Evolutionary conservation across 2,888 invertebrate genomes (phyloP).

Genomic region (Melangyna quadrimaculata): DNA sequence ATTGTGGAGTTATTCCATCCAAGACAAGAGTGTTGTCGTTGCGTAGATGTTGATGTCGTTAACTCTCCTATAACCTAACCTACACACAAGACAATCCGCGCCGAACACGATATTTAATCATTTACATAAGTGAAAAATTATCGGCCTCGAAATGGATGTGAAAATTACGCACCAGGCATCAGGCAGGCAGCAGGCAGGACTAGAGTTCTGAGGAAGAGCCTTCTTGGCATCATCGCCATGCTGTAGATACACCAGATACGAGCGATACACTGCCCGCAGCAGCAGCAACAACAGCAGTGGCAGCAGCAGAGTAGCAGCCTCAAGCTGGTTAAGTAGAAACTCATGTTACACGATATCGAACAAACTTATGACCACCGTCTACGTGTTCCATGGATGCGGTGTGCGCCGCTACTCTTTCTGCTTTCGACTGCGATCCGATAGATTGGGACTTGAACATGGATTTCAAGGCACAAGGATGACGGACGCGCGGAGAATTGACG

Average conservation of each 20-base stretch:
- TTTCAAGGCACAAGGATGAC: constrained; percentile 7
- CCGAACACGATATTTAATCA: constrained; percentile 72
- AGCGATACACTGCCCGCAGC: constrained; percentile 61
- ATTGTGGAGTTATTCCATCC: constrained; percentile 22
- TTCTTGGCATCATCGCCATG: constrained; percentile 43
- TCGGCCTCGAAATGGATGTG: constrained; percentile 69
- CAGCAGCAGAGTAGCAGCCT: constrained; percentile 23
- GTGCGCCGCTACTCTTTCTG: constrained; percentile 61
- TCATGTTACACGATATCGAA: constrained; percentile 77
- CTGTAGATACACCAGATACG: constrained; percentile 64
- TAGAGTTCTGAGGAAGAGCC: constrained; percentile 47
- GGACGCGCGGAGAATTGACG: constrained; percentile 16
- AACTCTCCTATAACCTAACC: constrained; percentile 65
- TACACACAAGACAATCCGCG: constrained; percentile 70
- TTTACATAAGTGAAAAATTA: constrained; percentile 73
- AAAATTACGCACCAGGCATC: constrained; percentile 68
- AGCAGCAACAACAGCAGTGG: not conserved
- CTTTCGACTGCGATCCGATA: constrained; percentile 55
- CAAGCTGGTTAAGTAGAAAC: constrained; percentile 76
- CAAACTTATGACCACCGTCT: constrained; percentile 77
- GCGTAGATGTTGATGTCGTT: constrained; percentile 21
- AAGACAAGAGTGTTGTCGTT: constrained; percentile 21
- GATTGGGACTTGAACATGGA: constrained; percentile 64
- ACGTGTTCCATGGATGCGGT: constrained; percentile 72
- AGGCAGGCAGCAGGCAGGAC: not conserved